A percentile compares a stretch with the other conserved stretches of the same genome.
Evolutionary conservation across 1,140 invertebrate species (phyloP).

Genomic region (Penaeus japonicus): DNA sequence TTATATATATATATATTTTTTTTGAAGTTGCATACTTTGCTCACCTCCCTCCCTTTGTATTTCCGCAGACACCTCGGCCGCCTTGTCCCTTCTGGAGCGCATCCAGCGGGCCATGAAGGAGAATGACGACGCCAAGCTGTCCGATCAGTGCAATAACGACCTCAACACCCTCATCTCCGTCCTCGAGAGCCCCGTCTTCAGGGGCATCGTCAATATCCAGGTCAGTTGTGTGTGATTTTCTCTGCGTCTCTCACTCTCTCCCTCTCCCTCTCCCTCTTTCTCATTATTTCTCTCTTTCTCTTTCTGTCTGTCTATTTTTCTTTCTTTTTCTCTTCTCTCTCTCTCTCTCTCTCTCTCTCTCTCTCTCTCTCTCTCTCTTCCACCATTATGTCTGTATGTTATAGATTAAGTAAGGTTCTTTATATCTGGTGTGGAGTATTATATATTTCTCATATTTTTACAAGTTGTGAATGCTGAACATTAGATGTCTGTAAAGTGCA

Average conservation of each 20-base stretch:
- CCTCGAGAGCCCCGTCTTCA: conserved; percentile 90
- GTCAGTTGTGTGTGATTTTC: conserved; percentile 69
- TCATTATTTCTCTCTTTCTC: background rate
- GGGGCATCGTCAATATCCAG: conserved; percentile 89
- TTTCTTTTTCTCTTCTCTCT: background rate
- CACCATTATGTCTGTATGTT: background rate
- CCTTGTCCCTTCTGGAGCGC: conserved; percentile 53
- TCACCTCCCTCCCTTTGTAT: background rate
- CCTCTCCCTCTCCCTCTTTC: background rate
- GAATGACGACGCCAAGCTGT: conserved; percentile 68
- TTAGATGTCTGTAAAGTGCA: no score
- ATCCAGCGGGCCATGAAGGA: conserved; percentile 46
- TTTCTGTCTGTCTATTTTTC: background rate
- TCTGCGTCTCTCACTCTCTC: background rate
- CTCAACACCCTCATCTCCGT: conserved; percentile 85
- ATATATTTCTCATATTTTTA: no score
- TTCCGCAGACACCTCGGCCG: conserved; percentile 50
- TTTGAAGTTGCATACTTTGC: background rate
- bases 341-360: background rate
- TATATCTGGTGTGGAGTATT: no score
- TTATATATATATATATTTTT: background rate
- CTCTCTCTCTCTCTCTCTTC: background rate
- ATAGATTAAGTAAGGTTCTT: no score
- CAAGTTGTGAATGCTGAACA: no score
- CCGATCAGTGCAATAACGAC: conserved; percentile 81